phyloP scores from a whole-genome alignment of 2,797 vertebrate genomes.

The Gouania willdenowi region DNA sequence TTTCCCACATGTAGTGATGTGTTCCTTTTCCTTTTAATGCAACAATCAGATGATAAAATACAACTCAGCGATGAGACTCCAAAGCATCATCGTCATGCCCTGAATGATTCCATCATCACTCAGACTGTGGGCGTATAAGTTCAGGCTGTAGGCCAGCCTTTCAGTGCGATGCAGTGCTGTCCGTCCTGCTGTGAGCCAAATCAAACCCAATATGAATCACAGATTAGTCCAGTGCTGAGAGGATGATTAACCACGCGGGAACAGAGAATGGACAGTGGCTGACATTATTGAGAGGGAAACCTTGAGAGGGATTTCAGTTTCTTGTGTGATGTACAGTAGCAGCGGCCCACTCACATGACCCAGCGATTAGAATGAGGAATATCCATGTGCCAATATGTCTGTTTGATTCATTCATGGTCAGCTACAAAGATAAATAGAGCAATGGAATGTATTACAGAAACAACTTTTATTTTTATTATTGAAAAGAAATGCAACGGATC shows the following conservation, averaged over 20 bases:
- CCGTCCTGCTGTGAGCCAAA: slow-evolving; percentile 4
- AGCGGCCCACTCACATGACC: slow-evolving; percentile 15
- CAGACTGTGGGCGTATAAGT: slow-evolving; percentile 7
- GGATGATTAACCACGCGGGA: slow-evolving; percentile 37
- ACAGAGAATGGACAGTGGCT: slow-evolving; percentile 43
- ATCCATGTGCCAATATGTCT: no score
- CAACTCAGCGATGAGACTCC: slow-evolving; percentile 17
- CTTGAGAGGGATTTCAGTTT: slow-evolving; percentile 22
- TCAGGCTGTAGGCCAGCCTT: slow-evolving; percentile 14
- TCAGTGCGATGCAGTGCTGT: slow-evolving; percentile 9
- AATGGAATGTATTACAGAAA: no score
- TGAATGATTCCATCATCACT: slow-evolving; percentile 20
- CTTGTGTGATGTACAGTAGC: slow-evolving; percentile 6
- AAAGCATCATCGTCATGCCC: slow-evolving; percentile 5
- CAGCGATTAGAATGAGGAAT: no score
- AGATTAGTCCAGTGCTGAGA: slow-evolving; percentile 41
- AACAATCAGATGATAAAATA: no score
- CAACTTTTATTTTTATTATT: no score
- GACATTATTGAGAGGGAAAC: slow-evolving; percentile 36
- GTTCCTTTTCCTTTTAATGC: no score
- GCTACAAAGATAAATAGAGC: no score
- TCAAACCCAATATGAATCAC: slow-evolving; percentile 45
- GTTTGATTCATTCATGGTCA: no score
- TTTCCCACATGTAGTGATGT: no score
- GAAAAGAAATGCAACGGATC: no score